Evolutionary conservation across 2,113 vertebrate species (phyloP).

Genomic region (Hiodon alosoides): DNA sequence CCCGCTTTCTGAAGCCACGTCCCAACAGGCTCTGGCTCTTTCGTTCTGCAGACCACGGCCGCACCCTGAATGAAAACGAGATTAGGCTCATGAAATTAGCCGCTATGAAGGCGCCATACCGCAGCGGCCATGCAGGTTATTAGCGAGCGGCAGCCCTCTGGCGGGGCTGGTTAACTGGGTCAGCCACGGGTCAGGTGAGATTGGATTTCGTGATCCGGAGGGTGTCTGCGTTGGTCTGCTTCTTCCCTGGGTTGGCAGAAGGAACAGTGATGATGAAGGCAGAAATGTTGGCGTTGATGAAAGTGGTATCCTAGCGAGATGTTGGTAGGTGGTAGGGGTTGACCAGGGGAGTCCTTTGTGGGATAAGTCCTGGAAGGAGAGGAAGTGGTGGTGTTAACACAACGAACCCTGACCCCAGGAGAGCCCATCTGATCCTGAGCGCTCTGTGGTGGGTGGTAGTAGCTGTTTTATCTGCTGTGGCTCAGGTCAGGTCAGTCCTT

Average conservation of each 20-base stretch:
- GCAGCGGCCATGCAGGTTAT: conserved; percentile 60
- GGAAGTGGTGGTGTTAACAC: no score
- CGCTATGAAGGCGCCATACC: conserved; percentile 49
- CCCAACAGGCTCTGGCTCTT: neutral
- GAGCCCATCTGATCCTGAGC: neutral
- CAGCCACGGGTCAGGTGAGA: conserved; percentile 61
- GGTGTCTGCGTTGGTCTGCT: neutral
- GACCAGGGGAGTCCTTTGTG: no score
- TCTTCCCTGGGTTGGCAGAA: neutral
- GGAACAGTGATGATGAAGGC: no score
- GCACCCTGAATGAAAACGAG: conserved; percentile 15
- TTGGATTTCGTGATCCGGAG: conserved; percentile 55
- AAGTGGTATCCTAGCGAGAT: no score
- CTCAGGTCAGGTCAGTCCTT: neutral
- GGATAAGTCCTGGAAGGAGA: no score
- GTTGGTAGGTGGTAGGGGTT: no score
- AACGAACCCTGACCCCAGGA: no score
- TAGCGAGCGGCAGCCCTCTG: conserved; percentile 41
- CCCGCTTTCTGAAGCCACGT: neutral
- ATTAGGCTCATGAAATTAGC: conserved; percentile 59
- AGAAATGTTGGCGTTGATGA: no score
- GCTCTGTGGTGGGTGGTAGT: neutral
- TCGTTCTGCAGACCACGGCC: neutral
- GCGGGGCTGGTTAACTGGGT: conserved; percentile 64
- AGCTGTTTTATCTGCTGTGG: neutral